Evolutionary conservation across 2,797 vertebrate species (phyloP), one percentile per base, ranked within the genome.

Genomic region (Hephaestus fuliginosus): DNA sequence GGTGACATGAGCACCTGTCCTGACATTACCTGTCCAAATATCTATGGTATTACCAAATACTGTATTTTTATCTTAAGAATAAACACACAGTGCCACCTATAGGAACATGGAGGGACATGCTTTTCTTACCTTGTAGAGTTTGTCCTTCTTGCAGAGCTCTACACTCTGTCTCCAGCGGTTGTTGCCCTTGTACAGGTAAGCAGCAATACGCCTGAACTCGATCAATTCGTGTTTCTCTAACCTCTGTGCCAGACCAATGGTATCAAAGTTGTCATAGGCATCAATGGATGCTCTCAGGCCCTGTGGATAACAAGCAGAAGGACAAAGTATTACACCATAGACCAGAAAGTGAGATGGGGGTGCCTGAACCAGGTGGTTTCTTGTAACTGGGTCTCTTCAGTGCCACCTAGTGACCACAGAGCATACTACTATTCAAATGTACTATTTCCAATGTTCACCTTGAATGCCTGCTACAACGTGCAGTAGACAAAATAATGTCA

Each of bases 101-200:
- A n/a, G 87, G 79, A 30, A 39, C 1, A 36, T 28, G 3, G 17
- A 57, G 39, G 53, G 25, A 75, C 1, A 18, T 15, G 5, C 14
- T n/a, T 48, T 17, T 18, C 43, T 69, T 61, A 95, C 94, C 91
- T 98, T 98, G 88, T 97, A 98, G 61, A 98, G 95, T 49, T 89
- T 96, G 90, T 98, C 98, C 70, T 96, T 97, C 95, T 97, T 98
- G 93, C 97, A 99, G 15, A 99, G 96, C 88, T 97, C 97, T 67
- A 98, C 96, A 0, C 98, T 99, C 93, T 97, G 97, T 84, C 96
- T 96, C 98, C 97, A 98, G 78, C 96, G 96, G 89, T 97, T 96
- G 91, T 97, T 97, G 30, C 96, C 96, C 82, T 97, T 98, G 92
- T 98, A 99, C 56, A 99, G 92, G 79, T 97, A 97, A 0, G 97